Base-by-base conservation (phyloP, 2,113 vertebrate genomes). In the Marmota monax region DNA sequence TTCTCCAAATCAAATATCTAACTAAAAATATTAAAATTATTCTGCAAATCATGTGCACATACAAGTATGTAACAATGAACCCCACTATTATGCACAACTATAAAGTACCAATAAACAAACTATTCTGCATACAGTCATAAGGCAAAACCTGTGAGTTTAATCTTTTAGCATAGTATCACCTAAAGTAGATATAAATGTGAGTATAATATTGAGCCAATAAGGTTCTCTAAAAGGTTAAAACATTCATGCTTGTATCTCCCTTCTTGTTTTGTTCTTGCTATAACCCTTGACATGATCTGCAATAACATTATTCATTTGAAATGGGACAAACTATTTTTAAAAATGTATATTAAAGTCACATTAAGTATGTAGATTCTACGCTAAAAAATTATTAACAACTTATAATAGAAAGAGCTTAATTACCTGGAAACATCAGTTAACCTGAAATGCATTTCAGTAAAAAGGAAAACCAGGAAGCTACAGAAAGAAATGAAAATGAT, bases 361-460 rank as follows among this genome's bases (percentile, higher is more conserved):
- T 61, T 80, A 27, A 90, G 56, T 80, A 92, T 63, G 84, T 87
- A 65, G 37, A 96, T 67, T 87, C 42, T 84, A 79, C 72, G 17
- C 72, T 87, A 76, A 90, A 97, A 96, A 93, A 51, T 63, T 87
- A 84, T 92, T 87, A 94, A 65, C 88, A 85, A 94, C 88, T 93
- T 84, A 51, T 73, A 80, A 78, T 84, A 88, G 2, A 51, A 94
- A 88, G 79, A 93, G 17, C 39, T 83, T 88, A 83, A 77, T 91
- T 85, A 83, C 18, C 63, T 63, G 82, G 80, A 93, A 92, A 82
- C 7, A 53, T 63, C 5, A 80, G 25, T 85, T 95, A 63, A 72
- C 32, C 16, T 34, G 76, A 96, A 90, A 86, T 73, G 42, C 42
- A 92, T 88, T 85, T 16, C 10, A 76, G 17, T 94, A 53, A 56